Conservation (phyloP, 2,113 vertebrate genomes). For the Thunnus thynnus region DNA sequence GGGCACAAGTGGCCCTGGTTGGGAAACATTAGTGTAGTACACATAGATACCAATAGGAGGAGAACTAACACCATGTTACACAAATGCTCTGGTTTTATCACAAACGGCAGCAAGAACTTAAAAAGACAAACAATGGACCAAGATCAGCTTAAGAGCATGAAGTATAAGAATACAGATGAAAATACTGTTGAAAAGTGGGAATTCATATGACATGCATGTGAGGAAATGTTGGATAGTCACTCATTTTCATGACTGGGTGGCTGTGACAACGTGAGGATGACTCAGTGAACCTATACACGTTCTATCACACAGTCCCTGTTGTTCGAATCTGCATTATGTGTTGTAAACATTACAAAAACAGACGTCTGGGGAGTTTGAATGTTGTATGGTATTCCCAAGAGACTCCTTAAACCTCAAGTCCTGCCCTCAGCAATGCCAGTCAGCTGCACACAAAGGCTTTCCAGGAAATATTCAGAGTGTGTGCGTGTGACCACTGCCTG, state of each 20-base stretch:
- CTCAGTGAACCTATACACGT: constrained; percentile 10
- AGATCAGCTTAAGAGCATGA: neutral
- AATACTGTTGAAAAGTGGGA: neutral
- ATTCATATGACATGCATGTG: neutral
- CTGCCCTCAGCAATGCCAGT: constrained; percentile 26
- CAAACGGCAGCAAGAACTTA: neutral
- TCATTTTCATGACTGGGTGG: constrained; percentile 2
- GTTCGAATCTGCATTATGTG: constrained; percentile 61
- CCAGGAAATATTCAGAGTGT: constrained; percentile 42
- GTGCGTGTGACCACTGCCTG: neutral
- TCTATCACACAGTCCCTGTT: constrained; percentile 38
- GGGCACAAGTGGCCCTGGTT: too few relatives aligned
- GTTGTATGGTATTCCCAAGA: constrained; percentile 11
- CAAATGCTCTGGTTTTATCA: neutral
- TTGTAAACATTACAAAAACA: constrained; percentile 49
- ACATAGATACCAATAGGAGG: constrained; percentile 53
- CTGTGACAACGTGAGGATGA: constrained; percentile 28
- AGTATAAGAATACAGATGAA: neutral
- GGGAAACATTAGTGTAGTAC: constrained; percentile 32
- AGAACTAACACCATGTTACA: constrained; percentile 7
- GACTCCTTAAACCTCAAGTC: constrained; percentile 5
- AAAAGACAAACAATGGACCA: neutral
- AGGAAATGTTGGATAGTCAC: neutral
- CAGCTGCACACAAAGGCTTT: constrained; percentile 50
- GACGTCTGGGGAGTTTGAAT: constrained; percentile 22